Evolutionary conservation across 2,888 invertebrate genomes (phyloP), one percentile per base, ranked within the genome.

Genomic region (Hyles lineata): DNA sequence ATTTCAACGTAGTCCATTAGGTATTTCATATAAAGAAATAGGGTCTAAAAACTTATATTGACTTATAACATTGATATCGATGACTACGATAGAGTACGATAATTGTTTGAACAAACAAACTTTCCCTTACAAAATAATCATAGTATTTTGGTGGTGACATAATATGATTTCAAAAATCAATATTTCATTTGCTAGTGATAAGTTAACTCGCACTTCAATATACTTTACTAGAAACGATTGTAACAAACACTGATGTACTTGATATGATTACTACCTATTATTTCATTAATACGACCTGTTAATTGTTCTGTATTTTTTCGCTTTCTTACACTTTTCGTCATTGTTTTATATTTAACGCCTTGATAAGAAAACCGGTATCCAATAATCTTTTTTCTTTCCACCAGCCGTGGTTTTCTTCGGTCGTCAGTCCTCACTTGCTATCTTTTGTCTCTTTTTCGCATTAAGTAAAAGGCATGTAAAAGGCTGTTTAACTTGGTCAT

Each of bases 311-410:
- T 29, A 29, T 58, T 60, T 55, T 59, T 70, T 52, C 29, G 3
- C 61, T 71, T 61, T 50, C 32, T 32, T 25, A 29, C 6, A 19
- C 32, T 5, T 32, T 23, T 72, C 35, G 32, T n/a, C 55, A 72
- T 32, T 71, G 62, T 69, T 73, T 76, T 73, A 67, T 79, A 73
- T 76, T 79, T 77, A 76, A 76, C 78, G 74, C 75, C 73, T 81
- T 87, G 87, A 87, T 88, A 87, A 89, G 86, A 88, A 67, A 89
- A 89, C 89, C 88, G 89, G 90, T 90, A 86, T 78, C 76, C 74
- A 73, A 71, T 74, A 62, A 32, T 11, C 60, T 25, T 76, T 77
- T 78, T 75, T 75, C 67, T 62, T 71, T 63, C 52, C 61, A 67
- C 67, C 35, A 43, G 35, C 58, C 55, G 50, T 35, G n/a, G 25